phyloP scores from a whole-genome alignment of 1,140 invertebrate genomes.

The Nilaparvata lugens region DNA sequence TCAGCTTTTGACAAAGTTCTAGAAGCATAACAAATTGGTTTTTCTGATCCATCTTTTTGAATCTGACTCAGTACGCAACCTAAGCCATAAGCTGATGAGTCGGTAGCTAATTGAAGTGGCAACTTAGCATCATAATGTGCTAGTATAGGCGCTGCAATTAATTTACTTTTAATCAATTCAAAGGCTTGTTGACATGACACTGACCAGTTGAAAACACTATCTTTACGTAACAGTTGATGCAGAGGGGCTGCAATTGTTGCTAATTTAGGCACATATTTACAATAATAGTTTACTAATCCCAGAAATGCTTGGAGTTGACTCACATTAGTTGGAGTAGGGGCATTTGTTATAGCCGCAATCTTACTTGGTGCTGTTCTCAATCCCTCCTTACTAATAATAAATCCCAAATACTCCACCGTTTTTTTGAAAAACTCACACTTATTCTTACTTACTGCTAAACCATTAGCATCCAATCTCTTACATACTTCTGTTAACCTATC shows the following conservation, averaged over 20 bases:
- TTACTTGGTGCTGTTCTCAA: conserved; percentile 27
- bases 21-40: too few relatives aligned
- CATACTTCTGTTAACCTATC: conserved; percentile 13
- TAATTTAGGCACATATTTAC: conserved; percentile 27
- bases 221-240: conserved; percentile 27
- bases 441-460: conserved; percentile 15
- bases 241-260: conserved; percentile 27
- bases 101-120: too few relatives aligned
- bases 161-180: conserved; percentile 1
- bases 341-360: conserved; percentile 25
- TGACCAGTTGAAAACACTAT: conserved; percentile 22
- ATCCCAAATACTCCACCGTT: conserved; percentile 29
- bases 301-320: conserved; percentile 28
- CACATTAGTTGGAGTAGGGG: conserved; percentile 25
- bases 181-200: conserved; percentile 8
- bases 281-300: conserved; percentile 31
- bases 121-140: too few relatives aligned
- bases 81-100: too few relatives aligned
- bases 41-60: too few relatives aligned
- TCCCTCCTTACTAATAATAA: conserved; percentile 27
- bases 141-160: not conserved
- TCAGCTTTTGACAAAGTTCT: too few relatives aligned
- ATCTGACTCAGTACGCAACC: too few relatives aligned
- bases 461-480: conserved; percentile 12
- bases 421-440: conserved; percentile 25